Evolutionary conservation across 2,888 invertebrate genomes (phyloP).

Genomic region (Melieria picta): DNA sequence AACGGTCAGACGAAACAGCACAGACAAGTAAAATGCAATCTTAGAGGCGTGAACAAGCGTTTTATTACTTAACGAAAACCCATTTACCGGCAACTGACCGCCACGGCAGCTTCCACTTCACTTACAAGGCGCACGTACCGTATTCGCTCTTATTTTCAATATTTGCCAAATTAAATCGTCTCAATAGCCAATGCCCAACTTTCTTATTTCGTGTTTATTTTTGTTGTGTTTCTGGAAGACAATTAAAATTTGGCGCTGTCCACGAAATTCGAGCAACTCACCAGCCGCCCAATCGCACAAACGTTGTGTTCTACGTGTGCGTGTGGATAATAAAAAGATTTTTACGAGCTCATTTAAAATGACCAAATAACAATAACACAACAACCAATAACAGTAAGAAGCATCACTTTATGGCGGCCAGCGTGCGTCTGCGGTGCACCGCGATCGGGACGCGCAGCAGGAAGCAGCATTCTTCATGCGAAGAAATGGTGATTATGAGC

Average conservation of each 20-base stretch:
- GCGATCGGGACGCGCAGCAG: slow-evolving; percentile 11
- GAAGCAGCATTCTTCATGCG: slow-evolving; percentile 8
- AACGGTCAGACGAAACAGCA: slow-evolving; percentile 21
- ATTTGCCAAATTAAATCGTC: slow-evolving; percentile 27
- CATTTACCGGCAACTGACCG: slow-evolving; percentile 5
- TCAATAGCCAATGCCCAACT: neutral
- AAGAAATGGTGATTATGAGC: neutral
- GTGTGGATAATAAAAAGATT: slow-evolving; percentile 20
- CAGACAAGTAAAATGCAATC: slow-evolving; percentile 6
- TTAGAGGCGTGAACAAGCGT: slow-evolving; percentile 31
- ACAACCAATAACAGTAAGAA: slow-evolving; percentile 9
- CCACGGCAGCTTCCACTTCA: slow-evolving; percentile 14
- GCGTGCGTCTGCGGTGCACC: no score
- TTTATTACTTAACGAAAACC: slow-evolving; percentile 28
- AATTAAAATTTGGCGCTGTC: slow-evolving; percentile 14
- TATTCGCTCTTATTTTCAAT: slow-evolving; percentile 2
- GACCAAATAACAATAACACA: neutral
- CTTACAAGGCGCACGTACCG: neutral
- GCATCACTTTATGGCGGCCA: neutral
- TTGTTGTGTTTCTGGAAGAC: neutral
- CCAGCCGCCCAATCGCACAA: neutral
- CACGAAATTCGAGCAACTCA: neutral
- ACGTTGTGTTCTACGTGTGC: neutral
- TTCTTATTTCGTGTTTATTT: neutral
- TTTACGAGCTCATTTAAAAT: slow-evolving; percentile 22